These are phyloP conservation scores for Sthenelais limicola DNA, from an alignment of 2,888 invertebrate species.

Conservation along the genomic window DNA sequence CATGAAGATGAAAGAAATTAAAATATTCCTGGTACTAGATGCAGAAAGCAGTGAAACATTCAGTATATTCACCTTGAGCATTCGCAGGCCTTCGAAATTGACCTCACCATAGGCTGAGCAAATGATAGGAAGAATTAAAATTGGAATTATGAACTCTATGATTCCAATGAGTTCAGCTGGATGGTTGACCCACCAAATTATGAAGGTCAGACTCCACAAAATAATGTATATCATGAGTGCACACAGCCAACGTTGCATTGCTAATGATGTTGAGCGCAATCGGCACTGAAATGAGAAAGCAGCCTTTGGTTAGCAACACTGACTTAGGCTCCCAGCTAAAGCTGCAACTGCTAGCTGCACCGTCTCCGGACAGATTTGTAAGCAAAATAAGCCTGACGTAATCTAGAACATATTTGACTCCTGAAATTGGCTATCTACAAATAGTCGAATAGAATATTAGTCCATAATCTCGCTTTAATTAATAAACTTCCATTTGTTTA, in stretches of 20 bases:
- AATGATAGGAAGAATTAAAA: slow-evolving; percentile 69
- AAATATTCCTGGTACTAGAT: too few species aligned
- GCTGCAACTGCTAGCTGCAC: too few species aligned
- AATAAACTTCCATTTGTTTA: too few species aligned
- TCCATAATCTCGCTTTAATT: too few species aligned
- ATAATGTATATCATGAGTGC: slow-evolving; percentile 70
- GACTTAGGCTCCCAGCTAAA: too few species aligned
- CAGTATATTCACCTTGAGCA: slow-evolving; percentile 66
- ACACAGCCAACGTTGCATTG: slow-evolving; percentile 73
- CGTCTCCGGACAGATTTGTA: too few species aligned
- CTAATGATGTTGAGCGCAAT: slow-evolving; percentile 68
- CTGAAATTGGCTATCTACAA: too few species aligned
- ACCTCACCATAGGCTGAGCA: slow-evolving; percentile 73
- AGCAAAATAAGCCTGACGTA: too few species aligned
- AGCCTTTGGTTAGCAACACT: neutral
- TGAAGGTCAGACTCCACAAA: slow-evolving; percentile 69
- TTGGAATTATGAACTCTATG: slow-evolving; percentile 69
- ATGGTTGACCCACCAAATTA: slow-evolving; percentile 71
- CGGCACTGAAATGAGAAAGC: slow-evolving; percentile 61
- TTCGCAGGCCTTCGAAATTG: slow-evolving; percentile 72
- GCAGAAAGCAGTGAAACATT: too few species aligned
- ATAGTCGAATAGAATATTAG: too few species aligned
- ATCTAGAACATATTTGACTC: too few species aligned
- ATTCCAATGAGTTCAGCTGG: slow-evolving; percentile 67
- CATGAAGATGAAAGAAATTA: too few species aligned